These are phyloP conservation scores for Rallus crepitans DNA, from an alignment of 2,797 vertebrate genomes.

Conservation along the genomic window DNA sequence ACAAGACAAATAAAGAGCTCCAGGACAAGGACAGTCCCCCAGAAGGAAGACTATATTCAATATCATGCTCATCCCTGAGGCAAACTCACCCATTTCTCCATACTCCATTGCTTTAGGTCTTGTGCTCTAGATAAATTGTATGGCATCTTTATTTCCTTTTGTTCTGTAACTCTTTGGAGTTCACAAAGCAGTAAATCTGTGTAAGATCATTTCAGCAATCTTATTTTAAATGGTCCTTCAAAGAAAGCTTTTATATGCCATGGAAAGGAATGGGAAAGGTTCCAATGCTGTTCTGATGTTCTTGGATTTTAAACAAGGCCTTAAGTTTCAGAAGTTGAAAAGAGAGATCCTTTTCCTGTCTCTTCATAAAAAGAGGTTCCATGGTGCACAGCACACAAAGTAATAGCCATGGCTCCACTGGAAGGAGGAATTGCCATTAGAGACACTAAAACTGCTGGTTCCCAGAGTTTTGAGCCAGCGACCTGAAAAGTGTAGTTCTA, in stretches of 20 bases:
- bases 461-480: not conserved
- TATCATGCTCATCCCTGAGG: not conserved
- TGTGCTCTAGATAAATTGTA: not conserved
- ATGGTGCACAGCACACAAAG: not conserved
- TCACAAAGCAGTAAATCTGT: not conserved
- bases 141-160: not conserved
- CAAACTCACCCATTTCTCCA: not conserved
- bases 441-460: not conserved
- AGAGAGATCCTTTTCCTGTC: not conserved
- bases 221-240: not conserved
- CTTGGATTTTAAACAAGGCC: not conserved
- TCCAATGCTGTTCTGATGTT: not conserved
- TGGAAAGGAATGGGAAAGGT: not conserved
- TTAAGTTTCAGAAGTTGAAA: not conserved
- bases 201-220: not conserved
- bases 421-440: not conserved
- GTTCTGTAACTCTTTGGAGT: not conserved
- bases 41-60: not conserved
- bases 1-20: not conserved
- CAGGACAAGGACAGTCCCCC: not conserved
- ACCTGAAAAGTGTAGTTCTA: not conserved
- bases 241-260: not conserved
- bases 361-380: not conserved
- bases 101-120: not conserved
- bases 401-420: not conserved